Evolutionary conservation across 2,797 vertebrate species (phyloP), one percentile per base, ranked within the genome.

Genomic region (Gallinago nigripennis): DNA sequence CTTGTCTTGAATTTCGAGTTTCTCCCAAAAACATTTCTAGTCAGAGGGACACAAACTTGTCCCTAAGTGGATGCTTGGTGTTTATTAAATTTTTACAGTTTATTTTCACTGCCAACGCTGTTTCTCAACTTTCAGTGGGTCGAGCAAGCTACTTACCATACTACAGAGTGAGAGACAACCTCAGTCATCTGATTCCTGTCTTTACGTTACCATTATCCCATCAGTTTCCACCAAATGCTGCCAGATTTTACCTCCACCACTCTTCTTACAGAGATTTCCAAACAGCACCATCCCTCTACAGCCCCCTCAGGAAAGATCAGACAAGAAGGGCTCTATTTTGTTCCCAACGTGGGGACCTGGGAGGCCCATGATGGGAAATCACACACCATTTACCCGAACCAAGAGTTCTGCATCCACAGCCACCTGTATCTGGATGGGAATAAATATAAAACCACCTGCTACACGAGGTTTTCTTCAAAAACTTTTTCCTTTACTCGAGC

Each of bases 121-220:
- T 48, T 76, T 54, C 66, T 69, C 33, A 58, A 4, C 43, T 58
- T 45, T 20, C 31, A 60, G 50, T 6, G 4, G 12, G 35, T 31
- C 21, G 35, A 60, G 27, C 25, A 28, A 65, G 8, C 39, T n/a
- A 16, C 27, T 63, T 30, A 54, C 46, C 2, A 1, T 6, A 45
- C 35, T 25, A 9, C 75, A 6, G 16, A 50, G 48, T 1, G 0
- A 45, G 16, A 61, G 50, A 48, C 23, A 25, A 61, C 15, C 54
- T 71, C 41, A 35, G 54, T 1, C 12, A 0, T 2, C 8, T 31
- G 21, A 53, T 28, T 14, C 3, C 3, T 71, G 25, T 18, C 28
- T 51, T 77, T 39, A 45, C 10, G 2, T 6, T 9, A 20, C 35
- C 28, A 12, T n/a, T 16, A 51, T 8, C 41, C 60, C 54, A 30